Evolutionary conservation across 2,113 vertebrate species (phyloP).

Genomic region (Martes martes): DNA sequence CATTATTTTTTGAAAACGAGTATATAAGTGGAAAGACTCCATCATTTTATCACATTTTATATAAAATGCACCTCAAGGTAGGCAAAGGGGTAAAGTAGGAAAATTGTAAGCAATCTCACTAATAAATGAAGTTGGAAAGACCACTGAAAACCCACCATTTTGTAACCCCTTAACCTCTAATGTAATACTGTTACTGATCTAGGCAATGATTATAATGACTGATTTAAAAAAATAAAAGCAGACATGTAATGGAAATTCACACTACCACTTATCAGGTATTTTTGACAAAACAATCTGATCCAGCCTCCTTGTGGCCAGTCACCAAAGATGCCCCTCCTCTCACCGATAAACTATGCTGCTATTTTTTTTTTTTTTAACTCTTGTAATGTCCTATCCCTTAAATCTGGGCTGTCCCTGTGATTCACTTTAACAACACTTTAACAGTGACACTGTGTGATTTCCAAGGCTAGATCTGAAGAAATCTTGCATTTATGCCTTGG

Average conservation of each 20-base stretch:
- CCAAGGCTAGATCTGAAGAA: neutral
- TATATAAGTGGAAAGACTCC: neutral
- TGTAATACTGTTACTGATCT: neutral
- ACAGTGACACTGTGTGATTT: neutral
- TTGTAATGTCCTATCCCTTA: neutral
- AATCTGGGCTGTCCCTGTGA: neutral
- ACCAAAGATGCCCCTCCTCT: neutral
- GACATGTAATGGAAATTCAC: neutral
- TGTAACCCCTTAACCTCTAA: neutral
- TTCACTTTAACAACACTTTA: neutral
- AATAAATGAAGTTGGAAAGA: neutral
- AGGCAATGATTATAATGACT: neutral
- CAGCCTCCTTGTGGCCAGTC: neutral
- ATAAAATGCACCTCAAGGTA: neutral
- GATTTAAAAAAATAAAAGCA: neutral
- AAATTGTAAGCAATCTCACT: neutral
- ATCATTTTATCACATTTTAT: neutral
- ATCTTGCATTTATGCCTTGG: neutral
- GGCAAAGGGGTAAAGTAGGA: neutral
- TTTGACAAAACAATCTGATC: neutral
- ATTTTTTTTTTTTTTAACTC: neutral
- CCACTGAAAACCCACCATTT: neutral
- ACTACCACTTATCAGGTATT: neutral
- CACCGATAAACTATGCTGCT: neutral
- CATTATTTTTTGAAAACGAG: neutral